Base-by-base conservation (phyloP, 2,113 vertebrate genomes). In the Tursiops truncatus region DNA sequence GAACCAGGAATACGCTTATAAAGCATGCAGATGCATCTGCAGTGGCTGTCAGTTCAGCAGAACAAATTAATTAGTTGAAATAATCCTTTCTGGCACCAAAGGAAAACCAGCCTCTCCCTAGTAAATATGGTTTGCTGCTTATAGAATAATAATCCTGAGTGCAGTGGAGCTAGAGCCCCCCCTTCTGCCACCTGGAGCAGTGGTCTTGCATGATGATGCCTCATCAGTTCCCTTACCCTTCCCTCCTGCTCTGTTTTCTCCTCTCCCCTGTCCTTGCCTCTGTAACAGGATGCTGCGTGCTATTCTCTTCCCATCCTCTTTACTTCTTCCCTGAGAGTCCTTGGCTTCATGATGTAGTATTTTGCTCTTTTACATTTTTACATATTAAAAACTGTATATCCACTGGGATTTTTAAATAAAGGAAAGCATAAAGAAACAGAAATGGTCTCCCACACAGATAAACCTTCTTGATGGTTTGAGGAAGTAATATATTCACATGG, bases 31-130 rank as follows among this genome's bases (percentile, higher is more conserved):
- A 85, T 33, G 28, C 50, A 67, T 89, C 85, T 33, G 11, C 38
- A 20, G 68, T 13, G 50, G 81, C 82, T 97, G 50, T 96, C 90
- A 89, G 89, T 65, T 94, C 73, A 95, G 76, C 84, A 95, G 89
- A 91, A 95, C 85, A 94, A 83, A 97, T 97, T 94, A 96, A 97
- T 97, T 96, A 84, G 71, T 79, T 86, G 62, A 92, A 95, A 97
- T 96, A 50, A 38, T 93, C 82, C 70, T 94, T 93, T 36, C 12
- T 71, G 68, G 50, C 81, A 97, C 85, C 31, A 68, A 96, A 94
- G 47, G 79, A 84, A 89, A 97, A 74, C 44, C 44, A 58, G 81
- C 41, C 18, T 96, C 33, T 95, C 33, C 62, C 36, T 94, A 71
- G 70, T 84, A 96, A 97, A 95, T 36, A 70, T 0, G 4, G 71